Percentiles rank a stretch among this genome's conserved stretches.
phyloP scores from a whole-genome alignment of 2,113 vertebrate species.

The Oostethus manadensis region DNA sequence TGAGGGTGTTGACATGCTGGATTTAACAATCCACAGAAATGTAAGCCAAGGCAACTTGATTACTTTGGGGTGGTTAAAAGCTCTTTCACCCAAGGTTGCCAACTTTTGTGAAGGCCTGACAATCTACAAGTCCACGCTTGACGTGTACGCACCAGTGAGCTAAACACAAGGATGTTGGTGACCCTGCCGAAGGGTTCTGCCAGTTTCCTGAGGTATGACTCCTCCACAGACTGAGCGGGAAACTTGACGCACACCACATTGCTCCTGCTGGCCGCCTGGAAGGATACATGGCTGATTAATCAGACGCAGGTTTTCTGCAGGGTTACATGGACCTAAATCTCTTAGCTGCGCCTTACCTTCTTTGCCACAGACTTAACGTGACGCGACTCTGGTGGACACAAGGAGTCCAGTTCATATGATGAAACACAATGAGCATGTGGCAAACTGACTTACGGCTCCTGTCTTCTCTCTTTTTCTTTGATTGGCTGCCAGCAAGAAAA shows the following conservation, averaged over 20 bases:
- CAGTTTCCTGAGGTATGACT: constrained; percentile 53
- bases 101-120: no score
- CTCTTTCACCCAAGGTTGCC: no score
- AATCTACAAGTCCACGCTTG: neutral
- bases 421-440: neutral
- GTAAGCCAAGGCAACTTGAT: neutral
- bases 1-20: neutral
- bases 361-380: neutral
- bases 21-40: neutral
- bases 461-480: constrained; percentile 12
- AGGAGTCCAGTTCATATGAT: no score
- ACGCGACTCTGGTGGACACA: neutral
- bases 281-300: neutral
- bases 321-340: neutral
- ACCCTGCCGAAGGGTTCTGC: constrained; percentile 55
- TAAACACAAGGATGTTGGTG: constrained; percentile 61
- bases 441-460: constrained; percentile 17
- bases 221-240: constrained; percentile 46
- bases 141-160: constrained; percentile 49
- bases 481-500: constrained; percentile 11
- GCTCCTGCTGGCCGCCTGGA: constrained; percentile 16
- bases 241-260: constrained; percentile 69
- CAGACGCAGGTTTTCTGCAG: neutral
- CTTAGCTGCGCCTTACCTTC: constrained; percentile 33
- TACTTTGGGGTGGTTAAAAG: no score